Base-by-base conservation (phyloP, 2,888 invertebrate genomes). In the Acleris sparsana region DNA sequence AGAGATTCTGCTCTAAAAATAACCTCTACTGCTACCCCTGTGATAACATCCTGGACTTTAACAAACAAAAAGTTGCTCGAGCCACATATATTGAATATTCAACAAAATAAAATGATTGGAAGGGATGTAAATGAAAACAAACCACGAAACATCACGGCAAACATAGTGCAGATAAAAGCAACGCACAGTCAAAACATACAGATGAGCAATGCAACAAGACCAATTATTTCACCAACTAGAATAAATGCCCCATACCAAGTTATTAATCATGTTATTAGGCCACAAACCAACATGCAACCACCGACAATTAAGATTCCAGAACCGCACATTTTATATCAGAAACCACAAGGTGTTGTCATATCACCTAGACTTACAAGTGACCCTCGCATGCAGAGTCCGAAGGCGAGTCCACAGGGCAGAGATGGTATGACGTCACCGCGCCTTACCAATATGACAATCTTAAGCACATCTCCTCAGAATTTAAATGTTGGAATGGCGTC, bases 251-350 rank as follows among this genome's bases (percentile, higher is more conserved):
- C 92, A 13, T 92, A 89, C 78, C 92, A 92, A 79, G 89, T 92
- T 44, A 85, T 92, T 49, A 92, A 88, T 74, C 90, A 88, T 70
- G 84, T 87, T 67, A 88, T 86, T 67, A 85, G 89, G 68, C 85
- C 84, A 48, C 75, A 87, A 89, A 65, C 86, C 9, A 93, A 90
- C 70, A 92, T 94, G 84, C 95, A 95, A 75, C 93, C 95, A 16
- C 93, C 95, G 5, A 94, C 95, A 1, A 95, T 95, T 17, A 95
- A 94, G 74, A 94, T 95, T 73, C 95, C 95, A 4, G 94, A 94
- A 51, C 86, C 88, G 59, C 92, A 93, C 72, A 83, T 92, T 66
- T 72, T 92, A 43, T 92, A 92, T 74, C 92, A 90, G 74, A 92
- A 92, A 77, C 81, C 84, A 73, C 93, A 77, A 78, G 93, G 82